phyloP scores from a whole-genome alignment of 2,888 invertebrate genomes.

The Hybos culiciformis region DNA sequence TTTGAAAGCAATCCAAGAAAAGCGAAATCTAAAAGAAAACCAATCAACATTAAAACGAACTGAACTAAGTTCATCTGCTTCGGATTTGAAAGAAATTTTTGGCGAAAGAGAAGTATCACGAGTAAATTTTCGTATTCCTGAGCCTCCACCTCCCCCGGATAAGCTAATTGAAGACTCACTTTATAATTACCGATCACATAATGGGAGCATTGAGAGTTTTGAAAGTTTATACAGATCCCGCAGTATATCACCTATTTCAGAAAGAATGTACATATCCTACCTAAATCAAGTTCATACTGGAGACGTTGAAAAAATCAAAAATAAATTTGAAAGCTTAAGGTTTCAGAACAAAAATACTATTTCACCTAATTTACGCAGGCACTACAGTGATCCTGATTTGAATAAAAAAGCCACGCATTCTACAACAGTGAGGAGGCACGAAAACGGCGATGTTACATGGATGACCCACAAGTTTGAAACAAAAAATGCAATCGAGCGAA shows the following conservation, averaged over 20 bases:
- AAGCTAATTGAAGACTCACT: slow-evolving; percentile 15
- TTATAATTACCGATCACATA: slow-evolving; percentile 22
- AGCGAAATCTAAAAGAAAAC: slow-evolving; percentile 29
- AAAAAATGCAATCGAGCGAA: slow-evolving; percentile 35
- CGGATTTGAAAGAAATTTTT: slow-evolving; percentile 68
- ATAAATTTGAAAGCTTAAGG: slow-evolving; percentile 50
- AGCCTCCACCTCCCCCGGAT: slow-evolving; percentile 43
- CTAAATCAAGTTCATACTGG: slow-evolving; percentile 59
- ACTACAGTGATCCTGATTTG: slow-evolving; percentile 68
- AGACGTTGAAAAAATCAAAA: slow-evolving; percentile 62
- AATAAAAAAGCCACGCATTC: slow-evolving; percentile 41
- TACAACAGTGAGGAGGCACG: slow-evolving; percentile 39
- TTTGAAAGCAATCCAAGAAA: slow-evolving; percentile 38
- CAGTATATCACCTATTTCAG: slow-evolving; percentile 59
- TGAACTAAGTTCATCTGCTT: slow-evolving; percentile 32
- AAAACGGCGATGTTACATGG: slow-evolving; percentile 45
- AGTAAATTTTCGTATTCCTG: slow-evolving; percentile 34
- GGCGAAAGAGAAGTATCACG: slow-evolving; percentile 49
- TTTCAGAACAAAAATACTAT: slow-evolving; percentile 11
- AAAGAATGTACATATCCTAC: slow-evolving; percentile 54
- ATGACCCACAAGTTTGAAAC: slow-evolving; percentile 46
- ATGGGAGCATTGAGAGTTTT: slow-evolving; percentile 41
- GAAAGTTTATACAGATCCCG: slow-evolving; percentile 56
- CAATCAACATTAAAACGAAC: slow-evolving; percentile 23
- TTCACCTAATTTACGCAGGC: slow-evolving; percentile 39